A percentile compares a stretch with the other conserved stretches of the same genome.
Evolutionary conservation across 2,797 vertebrate species (phyloP).

Genomic region (Anguilla megastoma): DNA sequence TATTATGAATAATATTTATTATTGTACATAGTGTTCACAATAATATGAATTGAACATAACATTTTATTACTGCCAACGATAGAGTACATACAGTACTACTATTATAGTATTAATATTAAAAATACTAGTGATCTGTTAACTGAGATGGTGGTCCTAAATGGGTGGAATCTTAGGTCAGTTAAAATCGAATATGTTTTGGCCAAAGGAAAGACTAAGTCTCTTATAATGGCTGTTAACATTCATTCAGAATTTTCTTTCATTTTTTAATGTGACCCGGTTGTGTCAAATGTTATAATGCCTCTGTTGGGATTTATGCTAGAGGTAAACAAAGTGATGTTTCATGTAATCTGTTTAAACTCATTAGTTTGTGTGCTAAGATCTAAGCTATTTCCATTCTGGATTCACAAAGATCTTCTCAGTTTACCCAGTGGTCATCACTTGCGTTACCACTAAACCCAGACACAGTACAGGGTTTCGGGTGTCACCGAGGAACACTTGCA

Average conservation of each 20-base stretch:
- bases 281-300: background rate
- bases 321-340: background rate
- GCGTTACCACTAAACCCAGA: background rate
- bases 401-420: background rate
- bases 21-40: background rate
- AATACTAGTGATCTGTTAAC: background rate
- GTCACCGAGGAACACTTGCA: background rate
- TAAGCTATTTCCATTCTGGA: background rate
- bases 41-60: too few relatives aligned
- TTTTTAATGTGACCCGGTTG: background rate
- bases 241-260: background rate
- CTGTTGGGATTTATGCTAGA: background rate
- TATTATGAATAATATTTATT: background rate
- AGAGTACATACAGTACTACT: background rate
- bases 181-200: background rate
- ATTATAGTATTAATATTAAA: background rate
- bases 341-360: background rate
- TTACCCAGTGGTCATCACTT: background rate
- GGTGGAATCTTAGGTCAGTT: background rate
- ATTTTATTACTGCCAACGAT: background rate
- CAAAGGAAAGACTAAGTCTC: background rate
- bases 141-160: background rate
- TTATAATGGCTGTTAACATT: background rate
- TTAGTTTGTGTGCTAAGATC: background rate
- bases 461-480: background rate